Percentiles rank a stretch among this genome's conserved stretches.
These are phyloP conservation scores for Clarias gariepinus DNA, from an alignment of 2,113 vertebrate species.

Conservation along the genomic window DNA sequence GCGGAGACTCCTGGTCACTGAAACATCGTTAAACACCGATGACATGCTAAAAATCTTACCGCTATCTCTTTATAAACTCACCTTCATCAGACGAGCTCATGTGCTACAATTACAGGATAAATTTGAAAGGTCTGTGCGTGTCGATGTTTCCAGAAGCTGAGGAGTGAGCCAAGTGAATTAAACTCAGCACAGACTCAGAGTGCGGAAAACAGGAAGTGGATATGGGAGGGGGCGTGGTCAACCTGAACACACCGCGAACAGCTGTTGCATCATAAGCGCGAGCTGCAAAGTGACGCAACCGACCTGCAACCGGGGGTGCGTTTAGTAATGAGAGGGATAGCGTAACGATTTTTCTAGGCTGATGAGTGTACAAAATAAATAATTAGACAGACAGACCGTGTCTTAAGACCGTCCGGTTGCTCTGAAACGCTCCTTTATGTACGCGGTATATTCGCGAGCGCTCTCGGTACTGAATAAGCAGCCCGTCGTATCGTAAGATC, in stretches of 20 bases:
- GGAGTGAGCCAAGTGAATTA: not conserved
- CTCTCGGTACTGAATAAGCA: too few species aligned
- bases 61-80: not conserved
- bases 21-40: not conserved
- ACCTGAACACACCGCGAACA: conserved; percentile 39
- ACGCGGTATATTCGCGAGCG: too few species aligned
- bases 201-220: conserved; percentile 43
- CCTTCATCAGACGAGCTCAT: conserved; percentile 48
- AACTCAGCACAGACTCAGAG: not conserved
- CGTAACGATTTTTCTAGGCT: too few species aligned
- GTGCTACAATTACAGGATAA: not conserved
- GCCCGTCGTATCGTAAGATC: not conserved
- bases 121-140: not conserved
- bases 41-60: not conserved
- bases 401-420: too few species aligned
- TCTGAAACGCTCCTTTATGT: too few species aligned
- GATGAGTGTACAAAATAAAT: too few species aligned
- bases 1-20: not conserved
- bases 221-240: conserved; percentile 43
- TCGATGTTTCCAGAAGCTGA: too few species aligned
- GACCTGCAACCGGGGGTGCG: conserved; percentile 20
- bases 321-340: too few species aligned
- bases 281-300: conserved; percentile 45
- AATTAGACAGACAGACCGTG: too few species aligned
- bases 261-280: conserved; percentile 48